phyloP scores from a whole-genome alignment of 2,888 invertebrate genomes.

The Philereme vetulata region DNA sequence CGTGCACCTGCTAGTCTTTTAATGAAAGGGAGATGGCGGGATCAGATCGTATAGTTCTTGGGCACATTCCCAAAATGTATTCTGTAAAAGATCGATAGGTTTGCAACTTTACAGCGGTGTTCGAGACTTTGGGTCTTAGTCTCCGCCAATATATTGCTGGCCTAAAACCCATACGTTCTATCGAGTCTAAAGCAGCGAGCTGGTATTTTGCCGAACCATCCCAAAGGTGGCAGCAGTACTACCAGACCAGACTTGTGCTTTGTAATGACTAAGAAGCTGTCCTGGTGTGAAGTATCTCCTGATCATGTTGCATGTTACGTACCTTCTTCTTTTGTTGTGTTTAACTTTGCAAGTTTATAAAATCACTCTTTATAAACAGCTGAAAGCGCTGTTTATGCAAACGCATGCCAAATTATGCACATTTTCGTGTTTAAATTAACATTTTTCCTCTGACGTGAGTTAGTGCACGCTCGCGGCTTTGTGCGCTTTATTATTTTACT shows the following conservation, averaged over 20 bases:
- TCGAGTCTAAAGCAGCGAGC: background rate
- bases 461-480: slow-evolving; percentile 19
- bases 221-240: background rate
- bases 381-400: slow-evolving; percentile 34
- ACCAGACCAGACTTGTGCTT: background rate
- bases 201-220: background rate
- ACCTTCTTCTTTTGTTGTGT: background rate
- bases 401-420: slow-evolving; percentile 50
- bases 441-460: slow-evolving; percentile 38
- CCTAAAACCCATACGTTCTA: no score
- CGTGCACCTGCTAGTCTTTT: no score
- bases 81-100: no score
- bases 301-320: background rate
- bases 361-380: slow-evolving; percentile 10
- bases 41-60: no score
- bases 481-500: slow-evolving; percentile 9
- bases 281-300: no score
- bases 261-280: no score
- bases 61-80: no score
- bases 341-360: slow-evolving; percentile 12
- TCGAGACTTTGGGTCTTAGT: no score
- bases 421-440: slow-evolving; percentile 45
- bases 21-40: no score
- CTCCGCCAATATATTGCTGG: no score
- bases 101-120: no score